phyloP scores from a whole-genome alignment of 1,140 invertebrate species.

The Drosophila bocki region DNA sequence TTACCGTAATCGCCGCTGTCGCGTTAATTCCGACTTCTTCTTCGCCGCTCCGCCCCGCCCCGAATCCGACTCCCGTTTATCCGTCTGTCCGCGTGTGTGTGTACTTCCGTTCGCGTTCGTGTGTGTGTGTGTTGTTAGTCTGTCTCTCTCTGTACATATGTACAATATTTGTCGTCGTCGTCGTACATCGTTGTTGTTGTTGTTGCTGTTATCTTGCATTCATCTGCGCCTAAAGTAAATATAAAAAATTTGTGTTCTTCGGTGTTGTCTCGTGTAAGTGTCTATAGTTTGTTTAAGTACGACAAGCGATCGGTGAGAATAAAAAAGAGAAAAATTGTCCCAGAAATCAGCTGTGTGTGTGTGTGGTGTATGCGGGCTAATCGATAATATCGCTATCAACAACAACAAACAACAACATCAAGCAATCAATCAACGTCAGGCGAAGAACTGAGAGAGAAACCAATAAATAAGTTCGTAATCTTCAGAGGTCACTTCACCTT shows the following conservation, averaged over 20 bases:
- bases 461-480: conserved; percentile 2
- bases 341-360: conserved; percentile 7
- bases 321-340: conserved; percentile 40
- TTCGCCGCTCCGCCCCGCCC: conserved; percentile 9
- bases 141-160: conserved; percentile 74
- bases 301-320: conserved; percentile 70
- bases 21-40: conserved; percentile 16
- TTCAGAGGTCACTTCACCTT: conserved; percentile 14
- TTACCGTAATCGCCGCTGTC: conserved; percentile 23
- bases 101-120: conserved; percentile 27
- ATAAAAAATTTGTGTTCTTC: conserved; percentile 79
- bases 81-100: conserved; percentile 35
- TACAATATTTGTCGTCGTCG: conserved; percentile 78
- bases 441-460: neutral
- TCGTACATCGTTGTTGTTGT: conserved; percentile 69
- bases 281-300: conserved; percentile 81
- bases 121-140: conserved; percentile 47
- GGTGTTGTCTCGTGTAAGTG: conserved; percentile 81
- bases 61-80: conserved; percentile 1
- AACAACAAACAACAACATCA: conserved; percentile 12
- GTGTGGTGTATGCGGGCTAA: conserved; percentile 18
- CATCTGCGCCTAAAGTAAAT: conserved; percentile 49
- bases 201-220: conserved; percentile 55
- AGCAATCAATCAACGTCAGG: conserved; percentile 37
- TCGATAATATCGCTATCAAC: conserved; percentile 20